A percentile compares a stretch with the other conserved stretches of the same genome.
These are phyloP conservation scores for Sinocyclocheilus grahami DNA, from an alignment of 2,113 vertebrate species.

Conservation along the genomic window DNA sequence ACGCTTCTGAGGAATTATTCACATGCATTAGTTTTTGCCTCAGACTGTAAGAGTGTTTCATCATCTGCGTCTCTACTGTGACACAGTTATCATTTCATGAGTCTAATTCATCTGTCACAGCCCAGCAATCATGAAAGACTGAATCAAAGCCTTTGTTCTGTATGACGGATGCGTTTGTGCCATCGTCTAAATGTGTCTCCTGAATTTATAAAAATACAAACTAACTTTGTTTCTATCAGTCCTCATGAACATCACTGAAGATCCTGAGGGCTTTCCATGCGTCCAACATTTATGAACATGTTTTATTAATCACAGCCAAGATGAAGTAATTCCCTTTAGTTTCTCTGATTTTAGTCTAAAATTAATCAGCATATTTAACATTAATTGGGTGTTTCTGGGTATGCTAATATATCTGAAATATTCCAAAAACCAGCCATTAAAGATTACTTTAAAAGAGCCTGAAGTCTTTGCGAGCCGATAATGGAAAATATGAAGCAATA, in stretches of 20 bases:
- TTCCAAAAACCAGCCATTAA: background rate
- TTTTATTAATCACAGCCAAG: conserved; percentile 35
- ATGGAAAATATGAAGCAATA: background rate
- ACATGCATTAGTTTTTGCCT: background rate
- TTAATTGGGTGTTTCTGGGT: conserved; percentile 17
- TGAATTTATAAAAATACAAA: too few species aligned
- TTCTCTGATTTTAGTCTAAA: background rate
- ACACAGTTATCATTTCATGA: background rate
- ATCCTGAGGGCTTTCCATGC: conserved; percentile 20
- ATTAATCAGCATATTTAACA: conserved; percentile 20
- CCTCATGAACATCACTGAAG: background rate
- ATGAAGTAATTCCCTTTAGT: background rate
- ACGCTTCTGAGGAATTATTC: background rate
- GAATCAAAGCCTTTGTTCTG: background rate
- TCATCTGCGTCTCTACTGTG: background rate
- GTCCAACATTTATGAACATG: conserved; percentile 25
- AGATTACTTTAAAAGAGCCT: background rate
- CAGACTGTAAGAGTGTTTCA: background rate
- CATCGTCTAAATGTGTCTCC: too few species aligned
- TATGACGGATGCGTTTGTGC: background rate
- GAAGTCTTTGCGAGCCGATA: background rate
- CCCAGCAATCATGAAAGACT: background rate
- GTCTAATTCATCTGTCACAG: background rate
- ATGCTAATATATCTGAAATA: background rate
- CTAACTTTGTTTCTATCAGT: too few species aligned